These are phyloP conservation scores for Thryonomys swinderianus DNA, from an alignment of 2,113 vertebrate genomes.

Conservation along the genomic window DNA sequence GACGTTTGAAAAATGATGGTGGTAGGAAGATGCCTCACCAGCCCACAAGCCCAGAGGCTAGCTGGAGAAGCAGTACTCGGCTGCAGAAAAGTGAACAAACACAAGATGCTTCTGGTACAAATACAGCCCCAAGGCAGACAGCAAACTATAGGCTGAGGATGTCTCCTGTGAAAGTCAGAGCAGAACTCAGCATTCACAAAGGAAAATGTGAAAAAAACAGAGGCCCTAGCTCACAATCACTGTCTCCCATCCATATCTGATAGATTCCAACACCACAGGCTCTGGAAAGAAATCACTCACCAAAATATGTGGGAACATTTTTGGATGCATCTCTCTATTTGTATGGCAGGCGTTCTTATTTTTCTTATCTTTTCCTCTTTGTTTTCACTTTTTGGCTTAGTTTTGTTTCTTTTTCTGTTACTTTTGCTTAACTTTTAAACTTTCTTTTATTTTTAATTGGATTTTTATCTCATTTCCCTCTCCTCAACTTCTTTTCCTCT, in stretches of 20 bases:
- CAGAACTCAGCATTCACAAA: not conserved
- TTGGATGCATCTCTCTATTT: not conserved
- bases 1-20: constrained; percentile 36
- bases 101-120: not conserved
- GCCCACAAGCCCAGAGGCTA: not conserved
- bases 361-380: not conserved
- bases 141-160: not conserved
- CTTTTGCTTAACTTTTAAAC: not conserved
- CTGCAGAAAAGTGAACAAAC: not conserved
- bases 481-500: not conserved
- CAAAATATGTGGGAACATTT: not conserved
- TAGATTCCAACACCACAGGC: not conserved
- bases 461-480: not conserved
- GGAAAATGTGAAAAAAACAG: not conserved
- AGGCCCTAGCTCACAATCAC: not conserved
- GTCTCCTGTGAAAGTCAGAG: not conserved
- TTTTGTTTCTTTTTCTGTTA: not conserved
- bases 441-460: not conserved
- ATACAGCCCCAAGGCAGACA: not conserved
- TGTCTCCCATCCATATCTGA: not conserved
- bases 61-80: not conserved
- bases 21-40: not conserved
- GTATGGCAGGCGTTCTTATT: not conserved
- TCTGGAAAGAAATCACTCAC: not conserved
- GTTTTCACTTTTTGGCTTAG: not conserved